Conservation (phyloP, 2,113 vertebrate genomes). For the Conger conger region DNA sequence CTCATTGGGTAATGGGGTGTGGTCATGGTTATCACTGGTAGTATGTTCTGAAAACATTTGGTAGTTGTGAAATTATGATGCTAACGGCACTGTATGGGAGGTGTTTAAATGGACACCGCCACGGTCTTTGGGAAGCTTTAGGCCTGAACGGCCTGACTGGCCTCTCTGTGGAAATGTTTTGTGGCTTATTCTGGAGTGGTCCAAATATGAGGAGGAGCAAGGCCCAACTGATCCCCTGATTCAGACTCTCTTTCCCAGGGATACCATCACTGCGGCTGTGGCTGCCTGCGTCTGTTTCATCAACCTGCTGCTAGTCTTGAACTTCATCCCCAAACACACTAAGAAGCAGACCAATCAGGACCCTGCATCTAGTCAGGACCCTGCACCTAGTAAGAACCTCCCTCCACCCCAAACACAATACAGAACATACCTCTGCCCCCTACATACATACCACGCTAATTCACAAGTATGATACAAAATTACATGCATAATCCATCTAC, state of each 20-base stretch:
- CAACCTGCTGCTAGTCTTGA: conserved; percentile 70
- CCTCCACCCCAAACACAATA: background rate
- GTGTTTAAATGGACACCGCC: no score
- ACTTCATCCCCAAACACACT: conserved; percentile 77
- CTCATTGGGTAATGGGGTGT: no score
- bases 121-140: no score
- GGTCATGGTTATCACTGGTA: no score
- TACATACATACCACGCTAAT: background rate
- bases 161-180: no score
- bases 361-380: background rate
- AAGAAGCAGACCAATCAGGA: conserved; percentile 57
- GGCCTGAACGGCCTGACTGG: no score
- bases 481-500: background rate
- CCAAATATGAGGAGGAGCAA: background rate
- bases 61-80: no score
- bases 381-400: conserved; percentile 56
- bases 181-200: background rate
- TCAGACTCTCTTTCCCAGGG: conserved; percentile 61
- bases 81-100: no score
- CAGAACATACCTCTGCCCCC: background rate
- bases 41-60: no score
- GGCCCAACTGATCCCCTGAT: background rate
- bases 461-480: background rate
- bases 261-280: conserved; percentile 63
- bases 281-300: conserved; percentile 72